phyloP scores from a whole-genome alignment of 1,140 invertebrate genomes.

The Penaeus chinensis region DNA sequence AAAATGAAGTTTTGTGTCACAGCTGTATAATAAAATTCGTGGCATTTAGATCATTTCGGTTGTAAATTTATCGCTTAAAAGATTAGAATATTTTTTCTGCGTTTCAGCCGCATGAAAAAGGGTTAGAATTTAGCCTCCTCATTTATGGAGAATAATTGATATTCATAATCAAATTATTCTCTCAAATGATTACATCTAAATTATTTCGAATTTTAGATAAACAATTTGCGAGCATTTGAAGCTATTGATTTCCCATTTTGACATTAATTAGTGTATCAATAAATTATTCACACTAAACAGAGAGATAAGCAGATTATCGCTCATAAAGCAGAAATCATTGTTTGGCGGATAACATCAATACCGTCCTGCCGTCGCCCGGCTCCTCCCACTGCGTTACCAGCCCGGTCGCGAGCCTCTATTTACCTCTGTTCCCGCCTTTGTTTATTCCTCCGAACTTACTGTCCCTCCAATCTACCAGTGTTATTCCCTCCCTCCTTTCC shows the following conservation, averaged over 20 bases:
- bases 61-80: too few relatives aligned
- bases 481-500: background rate
- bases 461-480: background rate
- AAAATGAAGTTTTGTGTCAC: too few relatives aligned
- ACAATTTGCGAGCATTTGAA: constrained; percentile 38
- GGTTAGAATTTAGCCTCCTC: too few relatives aligned
- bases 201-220: constrained; percentile 10
- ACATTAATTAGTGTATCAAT: constrained; percentile 54
- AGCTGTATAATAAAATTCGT: too few relatives aligned
- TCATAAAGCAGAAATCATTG: constrained; percentile 19
- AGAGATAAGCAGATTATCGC: constrained; percentile 46
- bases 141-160: background rate
- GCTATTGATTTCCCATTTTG: constrained; percentile 51
- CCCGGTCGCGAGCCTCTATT: too few relatives aligned
- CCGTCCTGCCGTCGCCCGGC: too few relatives aligned
- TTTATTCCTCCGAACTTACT: constrained; percentile 27
- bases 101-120: too few relatives aligned
- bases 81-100: too few relatives aligned
- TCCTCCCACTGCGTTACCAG: too few relatives aligned
- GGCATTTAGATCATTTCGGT: too few relatives aligned
- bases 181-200: background rate
- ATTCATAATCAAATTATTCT: constrained; percentile 31
- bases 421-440: too few relatives aligned
- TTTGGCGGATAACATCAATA: too few relatives aligned
- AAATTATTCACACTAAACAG: constrained; percentile 43